A percentile compares a stretch with the other conserved stretches of the same genome.
Evolutionary conservation across 2,888 invertebrate species (phyloP).

Genomic region (Fragum sueziense): DNA sequence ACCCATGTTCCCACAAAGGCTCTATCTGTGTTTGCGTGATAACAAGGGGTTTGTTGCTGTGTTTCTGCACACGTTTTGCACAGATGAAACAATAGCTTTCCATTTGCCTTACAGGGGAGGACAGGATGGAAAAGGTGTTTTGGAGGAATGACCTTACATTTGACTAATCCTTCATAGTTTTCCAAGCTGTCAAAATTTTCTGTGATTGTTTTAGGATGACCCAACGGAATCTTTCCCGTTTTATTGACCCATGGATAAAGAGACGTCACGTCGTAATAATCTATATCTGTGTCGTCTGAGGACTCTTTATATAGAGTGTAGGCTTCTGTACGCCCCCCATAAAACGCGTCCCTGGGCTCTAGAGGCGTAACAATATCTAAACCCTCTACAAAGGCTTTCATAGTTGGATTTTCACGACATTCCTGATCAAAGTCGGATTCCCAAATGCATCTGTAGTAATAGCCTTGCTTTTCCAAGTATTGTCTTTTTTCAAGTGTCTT

Average conservation of each 20-base stretch:
- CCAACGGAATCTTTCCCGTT: neutral
- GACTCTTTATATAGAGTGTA: slow-evolving; percentile 2
- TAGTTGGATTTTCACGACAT: neutral
- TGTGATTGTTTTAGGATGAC: slow-evolving; percentile 1
- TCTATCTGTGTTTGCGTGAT: neutral
- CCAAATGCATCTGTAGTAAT: slow-evolving; percentile 38
- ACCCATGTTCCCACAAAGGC: slow-evolving; percentile 10
- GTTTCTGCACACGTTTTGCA: neutral
- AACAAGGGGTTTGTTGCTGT: neutral
- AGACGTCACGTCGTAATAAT: neutral
- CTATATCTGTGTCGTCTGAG: neutral
- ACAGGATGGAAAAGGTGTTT: slow-evolving; percentile 2
- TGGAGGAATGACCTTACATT: neutral
- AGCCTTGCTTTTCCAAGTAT: slow-evolving; percentile 42
- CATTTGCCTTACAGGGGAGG: neutral
- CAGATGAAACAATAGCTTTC: slow-evolving; percentile 7
- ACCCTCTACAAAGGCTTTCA: neutral
- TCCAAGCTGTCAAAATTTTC: neutral
- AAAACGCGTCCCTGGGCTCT: slow-evolving; percentile 2
- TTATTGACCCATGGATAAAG: too few species aligned
- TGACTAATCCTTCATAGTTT: neutral
- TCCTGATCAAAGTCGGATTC: neutral
- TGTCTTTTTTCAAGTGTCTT: slow-evolving; percentile 36
- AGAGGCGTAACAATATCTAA: neutral
- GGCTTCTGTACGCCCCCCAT: neutral